These are phyloP conservation scores for Phoxinus dragarum DNA, from an alignment of 2,797 vertebrate genomes.

Conservation along the genomic window DNA sequence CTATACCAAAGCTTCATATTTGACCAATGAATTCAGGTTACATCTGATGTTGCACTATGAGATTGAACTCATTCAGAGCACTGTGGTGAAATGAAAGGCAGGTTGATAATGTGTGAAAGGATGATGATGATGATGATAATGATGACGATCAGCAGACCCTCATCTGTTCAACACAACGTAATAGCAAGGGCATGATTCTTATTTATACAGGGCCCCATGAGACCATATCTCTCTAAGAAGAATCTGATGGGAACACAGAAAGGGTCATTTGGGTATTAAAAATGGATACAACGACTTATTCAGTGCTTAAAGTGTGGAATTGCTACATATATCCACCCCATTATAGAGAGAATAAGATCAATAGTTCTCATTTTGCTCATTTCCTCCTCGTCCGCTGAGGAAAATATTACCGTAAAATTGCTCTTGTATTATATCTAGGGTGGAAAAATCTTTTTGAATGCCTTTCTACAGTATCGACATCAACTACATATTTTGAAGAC, in stretches of 20 bases:
- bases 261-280: background rate
- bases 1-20: background rate
- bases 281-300: constrained; percentile 12
- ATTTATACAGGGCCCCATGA: constrained; percentile 14
- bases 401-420: constrained; percentile 31
- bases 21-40: background rate
- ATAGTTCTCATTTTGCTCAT: constrained; percentile 24
- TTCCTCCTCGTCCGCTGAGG: constrained; percentile 27
- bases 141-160: constrained; percentile 6
- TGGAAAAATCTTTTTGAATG: background rate
- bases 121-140: background rate
- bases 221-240: background rate
- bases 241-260: background rate
- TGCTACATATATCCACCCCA: constrained; percentile 2
- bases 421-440: background rate
- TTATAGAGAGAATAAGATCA: constrained; percentile 41
- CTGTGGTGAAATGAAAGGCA: background rate
- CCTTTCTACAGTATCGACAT: background rate
- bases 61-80: background rate
- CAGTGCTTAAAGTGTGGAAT: background rate
- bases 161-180: background rate
- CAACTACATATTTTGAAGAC: constrained; percentile 2
- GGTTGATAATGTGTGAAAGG: background rate
- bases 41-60: background rate
- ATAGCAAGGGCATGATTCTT: constrained; percentile 36